Evolutionary conservation across 1,140 invertebrate species (phyloP).

Genomic region (Acyrthosiphon pisum): DNA sequence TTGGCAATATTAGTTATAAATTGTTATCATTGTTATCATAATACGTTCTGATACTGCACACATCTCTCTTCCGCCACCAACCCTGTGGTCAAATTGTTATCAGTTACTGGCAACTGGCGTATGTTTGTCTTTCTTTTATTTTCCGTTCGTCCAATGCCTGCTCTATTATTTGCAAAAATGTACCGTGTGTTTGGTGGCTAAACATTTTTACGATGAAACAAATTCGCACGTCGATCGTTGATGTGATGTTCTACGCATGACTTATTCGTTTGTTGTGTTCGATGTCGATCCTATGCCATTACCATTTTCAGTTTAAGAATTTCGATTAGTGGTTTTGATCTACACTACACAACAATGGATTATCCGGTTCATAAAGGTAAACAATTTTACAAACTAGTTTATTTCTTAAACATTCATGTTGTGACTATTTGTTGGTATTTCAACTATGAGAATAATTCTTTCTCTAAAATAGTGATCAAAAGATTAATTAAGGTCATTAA

Average conservation of each 20-base stretch:
- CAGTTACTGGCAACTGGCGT: neutral
- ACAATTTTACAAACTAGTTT: neutral
- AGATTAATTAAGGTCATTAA: neutral
- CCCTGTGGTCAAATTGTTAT: slow-evolving; percentile 14
- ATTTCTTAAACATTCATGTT: neutral
- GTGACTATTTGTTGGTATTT: neutral
- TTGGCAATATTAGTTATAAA: neutral
- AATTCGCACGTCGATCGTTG: neutral
- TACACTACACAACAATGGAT: neutral
- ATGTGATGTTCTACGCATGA: neutral
- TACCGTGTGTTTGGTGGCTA: neutral
- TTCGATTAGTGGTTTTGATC: neutral
- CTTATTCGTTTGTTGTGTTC: neutral
- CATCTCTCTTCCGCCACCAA: slow-evolving; percentile 7
- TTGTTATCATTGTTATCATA: slow-evolving; percentile 15
- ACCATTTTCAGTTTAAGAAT: neutral
- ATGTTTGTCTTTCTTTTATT: slow-evolving; percentile 46
- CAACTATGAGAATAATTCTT: neutral
- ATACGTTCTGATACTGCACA: neutral
- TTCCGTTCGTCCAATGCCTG: neutral
- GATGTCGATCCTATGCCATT: neutral
- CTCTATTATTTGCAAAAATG: neutral
- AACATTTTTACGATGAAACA: neutral
- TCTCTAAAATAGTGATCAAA: neutral
- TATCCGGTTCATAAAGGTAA: slow-evolving; percentile 26